Conservation (phyloP, 1,140 invertebrate genomes). For the Oscheius sp. region DNA sequence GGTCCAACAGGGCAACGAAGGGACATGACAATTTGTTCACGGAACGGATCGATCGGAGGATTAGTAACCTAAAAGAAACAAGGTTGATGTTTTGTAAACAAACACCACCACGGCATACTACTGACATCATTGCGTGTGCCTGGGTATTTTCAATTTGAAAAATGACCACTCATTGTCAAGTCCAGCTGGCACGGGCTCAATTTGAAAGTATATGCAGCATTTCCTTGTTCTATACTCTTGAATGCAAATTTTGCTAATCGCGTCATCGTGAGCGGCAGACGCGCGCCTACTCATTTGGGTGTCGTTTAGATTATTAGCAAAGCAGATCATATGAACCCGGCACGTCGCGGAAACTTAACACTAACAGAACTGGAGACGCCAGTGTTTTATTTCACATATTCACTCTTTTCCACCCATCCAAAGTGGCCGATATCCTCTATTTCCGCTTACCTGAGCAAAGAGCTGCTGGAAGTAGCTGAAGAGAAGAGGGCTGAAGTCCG, state of each 20-base stretch:
- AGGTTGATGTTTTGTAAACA: neutral
- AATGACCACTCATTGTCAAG: too few relatives aligned
- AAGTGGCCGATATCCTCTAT: conserved; percentile 4
- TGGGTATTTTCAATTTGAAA: too few relatives aligned
- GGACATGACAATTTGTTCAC: conserved; percentile 98
- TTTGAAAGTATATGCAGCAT: too few relatives aligned
- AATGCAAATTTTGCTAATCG: too few relatives aligned
- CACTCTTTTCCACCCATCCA: neutral
- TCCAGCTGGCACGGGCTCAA: too few relatives aligned
- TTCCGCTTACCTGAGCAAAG: conserved; percentile 79
- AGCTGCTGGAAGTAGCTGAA: conserved; percentile 99
- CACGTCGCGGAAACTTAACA: neutral
- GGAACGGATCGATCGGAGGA: conserved; percentile 98
- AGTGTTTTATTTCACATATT: neutral
- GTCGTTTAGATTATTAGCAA: conserved; percentile 2
- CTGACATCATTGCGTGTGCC: too few relatives aligned
- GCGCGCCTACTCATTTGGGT: neutral
- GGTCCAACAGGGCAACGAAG: conserved; percentile 74
- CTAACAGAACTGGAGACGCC: neutral
- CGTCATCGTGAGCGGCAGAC: too few relatives aligned
- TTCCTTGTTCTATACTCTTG: too few relatives aligned
- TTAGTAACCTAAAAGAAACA: conserved; percentile 77
- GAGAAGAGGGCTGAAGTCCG: conserved; percentile 84
- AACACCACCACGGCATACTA: too few relatives aligned
- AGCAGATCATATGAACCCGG: neutral